Conservation (phyloP, 2,888 invertebrate species). For the Rhorus exstirpatorius region DNA sequence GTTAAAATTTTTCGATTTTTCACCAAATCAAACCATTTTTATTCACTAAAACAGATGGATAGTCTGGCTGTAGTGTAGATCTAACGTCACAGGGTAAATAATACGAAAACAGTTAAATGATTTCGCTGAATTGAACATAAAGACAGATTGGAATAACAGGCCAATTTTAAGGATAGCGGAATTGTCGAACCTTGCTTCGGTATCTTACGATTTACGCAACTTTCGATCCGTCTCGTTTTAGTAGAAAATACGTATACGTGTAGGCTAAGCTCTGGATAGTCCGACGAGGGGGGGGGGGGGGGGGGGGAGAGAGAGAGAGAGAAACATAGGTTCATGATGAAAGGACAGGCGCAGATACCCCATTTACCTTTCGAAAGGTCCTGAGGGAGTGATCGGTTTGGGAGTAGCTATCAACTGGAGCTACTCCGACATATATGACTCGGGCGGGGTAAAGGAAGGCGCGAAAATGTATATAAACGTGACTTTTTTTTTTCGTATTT, state of each 20-base stretch:
- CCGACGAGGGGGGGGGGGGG: too few species aligned
- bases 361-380: constrained; percentile 69
- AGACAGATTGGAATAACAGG: constrained; percentile 34
- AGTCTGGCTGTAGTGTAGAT: too few species aligned
- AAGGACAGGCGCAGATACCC: constrained; percentile 54
- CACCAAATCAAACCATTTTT: too few species aligned
- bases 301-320: background rate
- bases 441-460: constrained; percentile 17
- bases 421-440: constrained; percentile 43
- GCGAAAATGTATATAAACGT: constrained; percentile 48
- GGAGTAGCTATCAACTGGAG: constrained; percentile 27
- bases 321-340: constrained; percentile 48
- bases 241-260: constrained; percentile 6
- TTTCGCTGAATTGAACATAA: constrained; percentile 26
- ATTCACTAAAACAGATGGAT: too few species aligned
- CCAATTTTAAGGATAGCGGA: constrained; percentile 37
- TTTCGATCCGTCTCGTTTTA: background rate
- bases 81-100: too few species aligned
- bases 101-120: constrained; percentile 16
- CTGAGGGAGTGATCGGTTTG: constrained; percentile 70
- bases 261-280: constrained; percentile 45
- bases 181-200: constrained; percentile 10
- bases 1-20: too few species aligned
- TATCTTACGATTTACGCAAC: constrained; percentile 34
- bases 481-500: constrained; percentile 4